Evolutionary conservation across 1,140 invertebrate genomes (phyloP), one percentile per base, ranked within the genome.

Genomic region (Drosophila nasuta): DNA sequence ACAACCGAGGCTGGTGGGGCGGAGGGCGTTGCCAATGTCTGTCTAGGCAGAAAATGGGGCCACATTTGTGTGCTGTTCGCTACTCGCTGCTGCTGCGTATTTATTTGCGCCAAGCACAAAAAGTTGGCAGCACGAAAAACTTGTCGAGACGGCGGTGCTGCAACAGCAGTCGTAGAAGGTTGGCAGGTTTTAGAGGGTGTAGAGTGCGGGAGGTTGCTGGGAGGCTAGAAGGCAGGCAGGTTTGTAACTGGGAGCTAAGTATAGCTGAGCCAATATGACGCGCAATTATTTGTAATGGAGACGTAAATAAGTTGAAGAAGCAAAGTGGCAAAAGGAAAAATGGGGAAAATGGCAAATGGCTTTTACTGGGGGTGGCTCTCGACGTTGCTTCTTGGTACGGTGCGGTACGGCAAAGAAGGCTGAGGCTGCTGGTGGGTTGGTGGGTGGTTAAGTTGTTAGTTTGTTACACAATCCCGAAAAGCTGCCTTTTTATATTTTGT

Each of bases 231-330:
- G 41, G 41, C 35, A 10, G 41, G 80, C 43, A 59, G 64, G 45
- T 15, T 59, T 49, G 52, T 49, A 68, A 54, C 60, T 66, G 69
- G 57, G 72, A 54, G 81, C 80, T 62, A 81, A 81, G 82, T 71
- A 77, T 74, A 75, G 85, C 85, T 75, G 77, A 91, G 90, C 90
- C 90, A 91, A 91, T 91, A 91, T 91, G 90, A 90, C 81, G 82
- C 83, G 90, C 90, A 91, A 91, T 91, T 91, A 91, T 91, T 91
- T 91, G 90, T 91, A 91, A 91, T 91, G 82, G 90, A 91, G 90
- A 90, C 90, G 82, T 91, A 82, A 90, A 86, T 82, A 90, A 90
- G 86, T 89, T 90, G 77, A 90, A 85, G 86, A 82, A 81, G 79
- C 79, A 89, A 89, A 90, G 85, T 85, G 86, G 81, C 76, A 79